Percentiles rank a stretch among this genome's conserved stretches.
These are phyloP conservation scores for Lontra canadensis DNA, from an alignment of 2,113 vertebrate species.

Conservation along the genomic window DNA sequence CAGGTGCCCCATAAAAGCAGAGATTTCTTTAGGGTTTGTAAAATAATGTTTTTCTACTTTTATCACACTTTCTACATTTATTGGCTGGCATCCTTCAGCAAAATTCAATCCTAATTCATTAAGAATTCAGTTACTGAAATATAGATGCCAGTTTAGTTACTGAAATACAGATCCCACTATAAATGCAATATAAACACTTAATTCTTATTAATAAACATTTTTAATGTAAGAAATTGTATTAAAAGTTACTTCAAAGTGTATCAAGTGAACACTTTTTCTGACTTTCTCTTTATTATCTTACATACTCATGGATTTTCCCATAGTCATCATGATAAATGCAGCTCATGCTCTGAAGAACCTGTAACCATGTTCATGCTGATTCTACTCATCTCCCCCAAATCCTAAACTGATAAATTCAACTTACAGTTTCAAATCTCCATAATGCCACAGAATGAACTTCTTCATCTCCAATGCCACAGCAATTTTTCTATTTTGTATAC, in stretches of 20 bases:
- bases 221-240: background rate
- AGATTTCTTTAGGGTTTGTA: background rate
- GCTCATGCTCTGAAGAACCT: background rate
- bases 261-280: background rate
- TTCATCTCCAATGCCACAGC: background rate
- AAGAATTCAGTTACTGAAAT: background rate
- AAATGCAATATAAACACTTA: background rate
- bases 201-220: background rate
- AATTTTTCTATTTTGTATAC: background rate
- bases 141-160: background rate
- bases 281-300: background rate
- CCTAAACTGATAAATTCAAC: background rate
- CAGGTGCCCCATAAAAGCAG: background rate
- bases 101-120: background rate
- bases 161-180: background rate
- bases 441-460: background rate
- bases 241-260: background rate
- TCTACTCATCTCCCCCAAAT: background rate
- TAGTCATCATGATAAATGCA: background rate
- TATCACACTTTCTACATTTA: background rate
- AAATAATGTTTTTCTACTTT: background rate
- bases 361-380: background rate
- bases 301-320: background rate
- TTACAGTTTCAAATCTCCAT: background rate
- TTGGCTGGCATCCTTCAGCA: background rate